Percentiles rank a stretch among this genome's conserved stretches.
These are phyloP conservation scores for Quadroppia sp. DNA, from an alignment of 2,888 invertebrate species.

Conservation along the genomic window DNA sequence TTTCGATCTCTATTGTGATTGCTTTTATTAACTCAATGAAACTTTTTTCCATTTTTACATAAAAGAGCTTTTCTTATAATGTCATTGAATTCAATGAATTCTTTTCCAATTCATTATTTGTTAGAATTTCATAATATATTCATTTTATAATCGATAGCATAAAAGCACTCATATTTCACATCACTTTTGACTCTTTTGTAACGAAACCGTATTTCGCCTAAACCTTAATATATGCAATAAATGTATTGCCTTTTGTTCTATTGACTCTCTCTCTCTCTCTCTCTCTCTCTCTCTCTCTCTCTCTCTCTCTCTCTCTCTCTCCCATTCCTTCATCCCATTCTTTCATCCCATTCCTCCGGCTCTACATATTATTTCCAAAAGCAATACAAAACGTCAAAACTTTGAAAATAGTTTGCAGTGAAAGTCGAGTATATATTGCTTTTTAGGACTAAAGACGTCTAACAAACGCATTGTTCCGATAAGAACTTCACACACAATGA, in stretches of 20 bases:
- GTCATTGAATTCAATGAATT: neutral
- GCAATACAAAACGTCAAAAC: constrained; percentile 21
- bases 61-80: constrained; percentile 29
- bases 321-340: neutral
- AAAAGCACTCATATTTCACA: constrained; percentile 22
- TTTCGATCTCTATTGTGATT: constrained; percentile 32
- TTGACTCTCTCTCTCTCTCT: constrained; percentile 3
- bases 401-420: constrained; percentile 17
- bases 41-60: constrained; percentile 21
- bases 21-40: constrained; percentile 32
- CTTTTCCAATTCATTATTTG: constrained; percentile 10
- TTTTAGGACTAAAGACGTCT: constrained; percentile 18
- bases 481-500: constrained; percentile 21
- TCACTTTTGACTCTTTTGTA: constrained; percentile 8
- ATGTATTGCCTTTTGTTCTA: constrained; percentile 17
- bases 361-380: neutral
- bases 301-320: neutral
- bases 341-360: neutral
- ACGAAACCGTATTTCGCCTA: neutral
- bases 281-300: neutral
- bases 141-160: constrained; percentile 32
- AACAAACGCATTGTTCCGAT: constrained; percentile 27
- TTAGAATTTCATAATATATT: constrained; percentile 10
- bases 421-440: constrained; percentile 23
- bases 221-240: constrained; percentile 14